Base-by-base conservation (phyloP, 2,888 invertebrate genomes). In the Augochlorella aurata region DNA sequence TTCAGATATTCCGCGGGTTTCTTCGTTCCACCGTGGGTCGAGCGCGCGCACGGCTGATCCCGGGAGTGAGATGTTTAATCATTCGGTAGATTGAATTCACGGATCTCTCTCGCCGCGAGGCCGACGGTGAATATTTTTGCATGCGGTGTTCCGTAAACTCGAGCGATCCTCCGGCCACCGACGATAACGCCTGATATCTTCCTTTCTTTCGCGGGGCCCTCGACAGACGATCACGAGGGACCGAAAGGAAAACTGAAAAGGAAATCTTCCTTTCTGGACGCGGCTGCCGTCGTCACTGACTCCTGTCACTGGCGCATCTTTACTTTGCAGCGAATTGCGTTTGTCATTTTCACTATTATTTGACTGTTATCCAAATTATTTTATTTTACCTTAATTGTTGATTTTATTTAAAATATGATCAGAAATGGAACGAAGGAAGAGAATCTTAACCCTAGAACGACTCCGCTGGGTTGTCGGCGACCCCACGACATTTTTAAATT, bases 1-100 rank as follows among this genome's bases (percentile, higher is more conserved):
- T 29, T 18, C 29, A 16, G 61, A 29, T 29, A 61, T n/a, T 18
- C 38, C 18, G 10, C 10, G 18, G 38, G 9, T 44, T 44, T 38
- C 63, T 38, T 44, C 38, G 29, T 44, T 38, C 10, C 63, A 38
- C 18, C 38, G 38, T 18, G 29, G 38, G 38, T 38, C n/a, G 38
- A 29, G 9, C 61, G 18, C 52, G 58, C 47, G 66, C 70, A 68
- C 69, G 82, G 70, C 71, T 78, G 81, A 87, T 89, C 82, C 70
- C 79, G 80, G 61, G 50, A 87, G 86, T 88, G 89, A 91, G 89
- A 90, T 89, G 89, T 90, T 90, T 90, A 90, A 91, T 91, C 91
- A 91, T 91, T 91, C 90, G 91, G 83, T 89, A 89, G 90, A 91
- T 91, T 91, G 90, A 91, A 91, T 91, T 87, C 88, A 84, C 84